Evolutionary conservation across 1,140 invertebrate genomes (phyloP), one percentile per base, ranked within the genome.

Genomic region (Homarus americanus): DNA sequence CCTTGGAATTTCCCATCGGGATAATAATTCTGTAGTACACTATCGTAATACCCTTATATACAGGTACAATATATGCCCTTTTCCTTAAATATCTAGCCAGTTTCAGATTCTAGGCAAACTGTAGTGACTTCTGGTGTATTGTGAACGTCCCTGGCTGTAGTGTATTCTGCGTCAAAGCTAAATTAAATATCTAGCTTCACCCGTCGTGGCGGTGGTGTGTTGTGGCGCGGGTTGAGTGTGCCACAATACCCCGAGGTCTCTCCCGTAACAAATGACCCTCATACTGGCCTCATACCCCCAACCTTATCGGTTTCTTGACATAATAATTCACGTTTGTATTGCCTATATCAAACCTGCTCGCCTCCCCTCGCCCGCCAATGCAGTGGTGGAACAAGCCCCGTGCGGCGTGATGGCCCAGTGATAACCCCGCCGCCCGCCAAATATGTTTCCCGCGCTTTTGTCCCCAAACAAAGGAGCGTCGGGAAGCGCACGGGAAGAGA

Each of bases 401-500:
- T 53, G 49, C 53, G 63, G 49, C 75, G 38, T 41, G 86, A 80
- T 66, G 76, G 58, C 53, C 86, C 86, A 41, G 49, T 82, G 87
- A 82, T 82, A 89, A 82, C 87, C 79, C 69, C 58, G 63, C 87
- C 72, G 63, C 87, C 78, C 87, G 87, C 87, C 87, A 89, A 89
- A 89, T 89, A 89, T 82, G 80, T 89, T 89, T 89, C 87, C 87
- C 87, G 79, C 63, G 87, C 87, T 89, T 89, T 89, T 89, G 87
- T 89, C 87, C 87, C 78, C 87, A 36, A 82, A 89, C 87, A 89
- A 89, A 89, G 87, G 87, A 82, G 44, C 78, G 78, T 82, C 76
- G 87, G 63, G 87, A 72, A 82, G 87, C 87, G 79, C 58, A 40
- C 36, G 78, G 75, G 78, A 63, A 89, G 87, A 82, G 58, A 40